phyloP scores from a whole-genome alignment of 1,140 invertebrate genomes.

The Diabrotica undecimpunctata region DNA sequence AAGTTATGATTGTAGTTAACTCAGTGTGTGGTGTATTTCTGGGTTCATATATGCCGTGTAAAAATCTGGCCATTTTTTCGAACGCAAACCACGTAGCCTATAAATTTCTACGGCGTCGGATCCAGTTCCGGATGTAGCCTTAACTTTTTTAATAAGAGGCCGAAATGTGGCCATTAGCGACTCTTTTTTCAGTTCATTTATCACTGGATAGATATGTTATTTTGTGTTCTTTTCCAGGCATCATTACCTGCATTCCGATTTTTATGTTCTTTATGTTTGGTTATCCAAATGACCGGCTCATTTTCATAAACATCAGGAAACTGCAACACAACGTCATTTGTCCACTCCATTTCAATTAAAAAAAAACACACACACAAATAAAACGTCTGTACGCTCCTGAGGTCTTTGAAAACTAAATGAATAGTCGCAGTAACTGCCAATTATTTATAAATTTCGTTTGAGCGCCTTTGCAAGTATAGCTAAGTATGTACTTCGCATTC shows the following conservation, averaged over 20 bases:
- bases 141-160: constrained; percentile 6
- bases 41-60: too few relatives aligned
- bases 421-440: constrained; percentile 2
- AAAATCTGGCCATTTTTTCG: background rate
- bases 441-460: constrained; percentile 10
- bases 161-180: background rate
- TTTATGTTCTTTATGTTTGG: too few relatives aligned
- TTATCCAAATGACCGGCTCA: too few relatives aligned
- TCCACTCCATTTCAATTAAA: background rate
- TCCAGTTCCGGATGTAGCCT: constrained; percentile 5
- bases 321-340: too few relatives aligned
- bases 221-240: background rate
- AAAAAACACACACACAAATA: too few relatives aligned
- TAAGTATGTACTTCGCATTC: constrained; percentile 14
- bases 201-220: background rate
- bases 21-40: too few relatives aligned
- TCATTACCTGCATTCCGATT: background rate
- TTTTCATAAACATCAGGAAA: too few relatives aligned
- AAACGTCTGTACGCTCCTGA: background rate
- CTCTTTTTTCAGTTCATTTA: background rate
- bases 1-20: too few relatives aligned
- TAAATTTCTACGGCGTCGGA: background rate
- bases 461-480: constrained; percentile 13
- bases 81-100: background rate
- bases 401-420: too few relatives aligned